These are phyloP conservation scores for Polydrusus cervinus DNA, from an alignment of 2,888 invertebrate species.

Conservation along the genomic window DNA sequence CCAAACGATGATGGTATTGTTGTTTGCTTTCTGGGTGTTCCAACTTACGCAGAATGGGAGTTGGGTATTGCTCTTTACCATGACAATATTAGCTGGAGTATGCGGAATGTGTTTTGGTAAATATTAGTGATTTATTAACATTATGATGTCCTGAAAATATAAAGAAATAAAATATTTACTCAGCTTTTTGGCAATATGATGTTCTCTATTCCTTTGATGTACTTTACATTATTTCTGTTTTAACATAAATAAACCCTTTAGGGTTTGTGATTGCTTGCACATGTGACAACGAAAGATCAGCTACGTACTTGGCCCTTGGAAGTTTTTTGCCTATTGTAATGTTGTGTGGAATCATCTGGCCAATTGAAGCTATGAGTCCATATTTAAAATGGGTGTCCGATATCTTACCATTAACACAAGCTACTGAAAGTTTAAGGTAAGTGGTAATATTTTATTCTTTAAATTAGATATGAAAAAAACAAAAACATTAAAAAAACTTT, in stretches of 20 bases:
- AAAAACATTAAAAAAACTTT: too few species aligned
- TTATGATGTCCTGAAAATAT: too few species aligned
- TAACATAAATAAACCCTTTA: slow-evolving; percentile 62
- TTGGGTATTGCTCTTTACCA: slow-evolving; percentile 80
- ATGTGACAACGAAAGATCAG: slow-evolving; percentile 88
- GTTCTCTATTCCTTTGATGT: too few species aligned
- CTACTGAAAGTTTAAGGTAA: slow-evolving; percentile 87
- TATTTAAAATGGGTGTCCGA: slow-evolving; percentile 80
- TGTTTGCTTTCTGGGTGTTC: slow-evolving; percentile 86
- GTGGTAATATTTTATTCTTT: neutral
- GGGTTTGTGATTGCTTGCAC: slow-evolving; percentile 88
- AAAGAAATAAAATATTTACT: too few species aligned
- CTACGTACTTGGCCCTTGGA: slow-evolving; percentile 89
- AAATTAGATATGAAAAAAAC: too few species aligned
- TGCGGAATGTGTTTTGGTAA: slow-evolving; percentile 93
- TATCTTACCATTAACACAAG: slow-evolving; percentile 88
- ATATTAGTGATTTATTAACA: neutral
- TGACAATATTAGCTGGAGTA: slow-evolving; percentile 88
- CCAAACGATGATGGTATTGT: slow-evolving; percentile 85
- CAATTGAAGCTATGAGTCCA: slow-evolving; percentile 92
- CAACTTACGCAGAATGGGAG: slow-evolving; percentile 85
- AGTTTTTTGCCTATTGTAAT: slow-evolving; percentile 90
- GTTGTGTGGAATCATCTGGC: slow-evolving; percentile 95
- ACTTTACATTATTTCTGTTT: too few species aligned
- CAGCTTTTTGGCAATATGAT: too few species aligned